A percentile compares a stretch with the other conserved stretches of the same genome.
These are phyloP conservation scores for Rhabditophanes sp. DNA, from an alignment of 2,888 invertebrate genomes.

Conservation along the genomic window DNA sequence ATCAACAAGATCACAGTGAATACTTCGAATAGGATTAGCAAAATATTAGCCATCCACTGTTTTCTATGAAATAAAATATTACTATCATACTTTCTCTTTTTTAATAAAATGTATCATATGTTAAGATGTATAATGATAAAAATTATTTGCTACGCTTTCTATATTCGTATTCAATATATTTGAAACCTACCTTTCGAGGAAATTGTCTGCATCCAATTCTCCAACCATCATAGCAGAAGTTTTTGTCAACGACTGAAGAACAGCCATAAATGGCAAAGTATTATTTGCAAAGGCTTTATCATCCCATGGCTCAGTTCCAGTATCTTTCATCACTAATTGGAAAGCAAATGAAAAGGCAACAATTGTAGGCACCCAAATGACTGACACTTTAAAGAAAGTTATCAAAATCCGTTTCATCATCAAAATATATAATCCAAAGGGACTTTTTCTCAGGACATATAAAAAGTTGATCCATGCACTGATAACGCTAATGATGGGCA, in stretches of 20 bases:
- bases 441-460: conserved; percentile 20
- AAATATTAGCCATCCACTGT: conserved; percentile 37
- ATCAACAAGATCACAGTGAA: conserved; percentile 40
- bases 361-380: conserved; percentile 40
- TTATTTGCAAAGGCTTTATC: conserved; percentile 9
- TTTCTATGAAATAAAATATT: no score
- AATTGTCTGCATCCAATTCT: conserved; percentile 28
- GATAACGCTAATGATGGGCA: conserved; percentile 39
- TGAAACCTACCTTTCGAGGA: conserved; percentile 22
- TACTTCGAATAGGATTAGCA: conserved; percentile 37
- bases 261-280: conserved; percentile 16
- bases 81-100: no score
- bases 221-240: conserved; percentile 43
- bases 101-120: no score
- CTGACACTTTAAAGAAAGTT: conserved; percentile 33
- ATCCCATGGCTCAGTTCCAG: conserved; percentile 37
- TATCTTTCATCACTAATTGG: conserved; percentile 35
- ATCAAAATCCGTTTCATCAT: conserved; percentile 39
- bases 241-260: conserved; percentile 39
- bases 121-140: no score
- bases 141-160: no score
- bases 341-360: conserved; percentile 40
- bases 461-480: conserved; percentile 34
- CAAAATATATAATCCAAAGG: conserved; percentile 39
- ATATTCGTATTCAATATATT: no score